phyloP scores from a whole-genome alignment of 1,140 invertebrate genomes.

The Coenobita brevimanus region DNA sequence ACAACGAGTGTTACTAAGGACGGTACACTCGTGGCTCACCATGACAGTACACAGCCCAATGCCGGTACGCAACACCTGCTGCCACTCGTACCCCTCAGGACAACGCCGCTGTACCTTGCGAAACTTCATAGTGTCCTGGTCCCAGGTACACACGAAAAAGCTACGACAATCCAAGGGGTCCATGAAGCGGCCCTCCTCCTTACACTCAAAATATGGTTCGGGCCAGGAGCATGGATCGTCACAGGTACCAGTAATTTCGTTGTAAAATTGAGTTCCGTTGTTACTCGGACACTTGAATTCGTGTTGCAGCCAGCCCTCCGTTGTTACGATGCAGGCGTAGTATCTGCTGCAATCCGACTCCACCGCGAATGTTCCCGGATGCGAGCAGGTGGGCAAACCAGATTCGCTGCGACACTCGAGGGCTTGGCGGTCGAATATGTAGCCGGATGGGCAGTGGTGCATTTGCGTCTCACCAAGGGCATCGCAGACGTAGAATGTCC shows the following conservation, averaged over 20 bases:
- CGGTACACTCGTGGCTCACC: neutral
- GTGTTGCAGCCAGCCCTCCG: constrained; percentile 20
- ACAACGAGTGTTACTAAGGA: neutral
- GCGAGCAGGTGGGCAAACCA: constrained; percentile 14
- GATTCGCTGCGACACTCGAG: neutral
- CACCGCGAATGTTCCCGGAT: neutral
- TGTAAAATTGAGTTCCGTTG: neutral
- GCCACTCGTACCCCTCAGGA: constrained; percentile 25
- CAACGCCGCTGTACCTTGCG: constrained; percentile 25
- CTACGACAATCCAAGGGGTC: constrained; percentile 16
- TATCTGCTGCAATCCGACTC: constrained; percentile 10
- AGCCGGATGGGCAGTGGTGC: neutral
- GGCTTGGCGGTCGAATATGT: neutral
- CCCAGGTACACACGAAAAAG: constrained; percentile 26
- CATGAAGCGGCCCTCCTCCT: neutral
- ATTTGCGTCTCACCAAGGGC: neutral
- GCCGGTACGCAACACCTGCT: constrained; percentile 16
- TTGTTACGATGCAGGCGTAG: constrained; percentile 30
- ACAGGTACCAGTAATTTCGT: constrained; percentile 1
- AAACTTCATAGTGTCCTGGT: neutral
- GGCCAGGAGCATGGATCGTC: constrained; percentile 15
- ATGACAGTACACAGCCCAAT: neutral
- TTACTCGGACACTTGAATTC: neutral
- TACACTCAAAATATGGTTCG: neutral
- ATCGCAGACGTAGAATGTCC: constrained; percentile 5